Conservation (phyloP, 2,797 vertebrate species). For the Peromyscus aztecus region DNA sequence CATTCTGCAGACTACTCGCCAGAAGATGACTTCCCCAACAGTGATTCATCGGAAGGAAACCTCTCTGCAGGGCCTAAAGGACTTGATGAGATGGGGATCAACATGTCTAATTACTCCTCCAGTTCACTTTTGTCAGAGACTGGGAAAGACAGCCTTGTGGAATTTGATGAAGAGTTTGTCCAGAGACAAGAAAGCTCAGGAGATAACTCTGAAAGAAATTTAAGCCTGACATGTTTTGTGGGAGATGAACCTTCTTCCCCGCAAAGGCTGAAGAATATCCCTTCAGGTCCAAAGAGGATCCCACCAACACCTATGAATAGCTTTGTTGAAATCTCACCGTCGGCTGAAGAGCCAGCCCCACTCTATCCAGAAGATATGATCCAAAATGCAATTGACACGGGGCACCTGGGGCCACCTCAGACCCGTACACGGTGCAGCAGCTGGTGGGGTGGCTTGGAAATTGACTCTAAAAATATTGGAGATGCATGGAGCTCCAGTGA, state of each 20-base stretch:
- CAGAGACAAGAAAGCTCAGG: constrained; percentile 86
- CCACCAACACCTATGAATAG: constrained; percentile 95
- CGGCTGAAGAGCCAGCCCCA: constrained; percentile 89
- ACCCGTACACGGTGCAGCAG: constrained; percentile 88
- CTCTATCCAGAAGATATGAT: constrained; percentile 92
- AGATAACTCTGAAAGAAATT: constrained; percentile 83
- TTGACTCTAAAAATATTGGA: constrained; percentile 87
- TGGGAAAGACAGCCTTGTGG: constrained; percentile 89
- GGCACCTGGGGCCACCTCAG: constrained; percentile 87
- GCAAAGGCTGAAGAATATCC: constrained; percentile 85
- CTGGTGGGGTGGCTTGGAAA: constrained; percentile 93
- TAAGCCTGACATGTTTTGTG: constrained; percentile 82
- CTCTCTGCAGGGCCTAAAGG: constrained; percentile 83
- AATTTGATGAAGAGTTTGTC: constrained; percentile 88
- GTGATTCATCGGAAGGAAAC: constrained; percentile 87
- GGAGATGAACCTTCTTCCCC: constrained; percentile 84
- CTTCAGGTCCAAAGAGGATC: constrained; percentile 87
- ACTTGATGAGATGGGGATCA: constrained; percentile 79
- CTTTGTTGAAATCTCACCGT: constrained; percentile 92
- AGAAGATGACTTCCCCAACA: constrained; percentile 87
- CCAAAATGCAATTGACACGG: constrained; percentile 90
- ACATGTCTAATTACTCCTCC: constrained; percentile 88
- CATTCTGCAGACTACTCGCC: constrained; percentile 88
- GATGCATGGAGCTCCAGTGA: constrained; percentile 90
- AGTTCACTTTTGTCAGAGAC: constrained; percentile 81